Conservation (phyloP, 2,888 invertebrate genomes). For the Tachina fera region DNA sequence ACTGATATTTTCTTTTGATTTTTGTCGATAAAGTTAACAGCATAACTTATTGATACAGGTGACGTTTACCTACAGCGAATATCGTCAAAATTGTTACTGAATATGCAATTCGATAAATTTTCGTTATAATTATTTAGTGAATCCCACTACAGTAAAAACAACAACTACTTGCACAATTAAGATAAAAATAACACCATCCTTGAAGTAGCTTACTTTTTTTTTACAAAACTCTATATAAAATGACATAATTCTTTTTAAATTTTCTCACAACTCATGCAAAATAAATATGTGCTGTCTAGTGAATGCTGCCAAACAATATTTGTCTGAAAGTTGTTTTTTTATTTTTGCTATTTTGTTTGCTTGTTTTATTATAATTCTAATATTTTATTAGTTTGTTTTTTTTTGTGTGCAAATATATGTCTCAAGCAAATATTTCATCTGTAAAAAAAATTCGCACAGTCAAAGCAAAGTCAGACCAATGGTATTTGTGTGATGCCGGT, state of each 20-base stretch:
- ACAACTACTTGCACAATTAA: too few species aligned
- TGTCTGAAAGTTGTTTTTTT: background rate
- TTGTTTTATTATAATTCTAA: conserved; percentile 7
- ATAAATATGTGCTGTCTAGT: conserved; percentile 22
- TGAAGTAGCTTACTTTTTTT: too few species aligned
- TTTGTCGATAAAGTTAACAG: too few species aligned
- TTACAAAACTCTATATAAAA: too few species aligned
- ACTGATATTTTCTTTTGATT: too few species aligned
- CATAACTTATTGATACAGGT: too few species aligned
- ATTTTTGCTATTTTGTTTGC: conserved; percentile 18
- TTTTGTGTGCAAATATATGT: conserved; percentile 53
- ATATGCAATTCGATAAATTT: too few species aligned
- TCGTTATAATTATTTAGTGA: too few species aligned
- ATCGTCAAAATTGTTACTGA: too few species aligned
- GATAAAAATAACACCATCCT: too few species aligned
- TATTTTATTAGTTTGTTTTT: background rate
- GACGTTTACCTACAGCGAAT: too few species aligned
- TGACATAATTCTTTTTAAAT: background rate
- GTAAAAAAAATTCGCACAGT: conserved; percentile 35
- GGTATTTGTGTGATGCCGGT: conserved; percentile 36
- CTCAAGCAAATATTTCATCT: conserved; percentile 62
- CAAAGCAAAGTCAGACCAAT: conserved; percentile 9
- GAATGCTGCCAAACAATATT: conserved; percentile 3
- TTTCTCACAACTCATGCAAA: background rate
- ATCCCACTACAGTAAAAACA: too few species aligned